phyloP scores from a whole-genome alignment of 2,888 invertebrate genomes.

The Cerceris rybyensis region DNA sequence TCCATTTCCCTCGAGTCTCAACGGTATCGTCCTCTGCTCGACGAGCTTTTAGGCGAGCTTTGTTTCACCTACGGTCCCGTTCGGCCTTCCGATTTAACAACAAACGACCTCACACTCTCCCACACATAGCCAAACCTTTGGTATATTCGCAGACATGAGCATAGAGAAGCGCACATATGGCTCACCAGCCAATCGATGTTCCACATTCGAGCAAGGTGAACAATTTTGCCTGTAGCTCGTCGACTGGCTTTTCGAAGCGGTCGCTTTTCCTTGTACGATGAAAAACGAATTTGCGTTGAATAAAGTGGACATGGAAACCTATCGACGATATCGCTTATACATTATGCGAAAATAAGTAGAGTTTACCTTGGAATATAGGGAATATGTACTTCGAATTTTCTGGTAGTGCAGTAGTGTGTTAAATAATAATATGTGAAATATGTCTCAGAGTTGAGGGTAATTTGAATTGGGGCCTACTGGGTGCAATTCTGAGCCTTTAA shows the following conservation, averaged over 20 bases:
- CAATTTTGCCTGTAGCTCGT: constrained; percentile 20
- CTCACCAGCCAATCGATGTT: constrained; percentile 63
- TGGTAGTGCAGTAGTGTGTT: too few relatives aligned
- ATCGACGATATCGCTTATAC: background rate
- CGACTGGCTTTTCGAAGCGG: constrained; percentile 17
- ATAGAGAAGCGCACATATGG: constrained; percentile 11
- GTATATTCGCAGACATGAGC: too few relatives aligned
- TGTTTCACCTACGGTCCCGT: constrained; percentile 29
- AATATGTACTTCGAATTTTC: too few relatives aligned
- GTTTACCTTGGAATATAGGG: too few relatives aligned
- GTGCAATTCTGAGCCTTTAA: too few relatives aligned
- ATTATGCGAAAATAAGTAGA: background rate
- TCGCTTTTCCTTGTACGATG: constrained; percentile 1
- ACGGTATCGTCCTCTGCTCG: background rate
- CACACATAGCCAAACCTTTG: too few relatives aligned
- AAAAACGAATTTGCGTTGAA: constrained; percentile 20
- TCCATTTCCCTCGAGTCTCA: constrained; percentile 22
- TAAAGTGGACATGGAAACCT: constrained; percentile 7
- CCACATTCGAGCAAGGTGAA: constrained; percentile 55
- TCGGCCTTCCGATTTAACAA: constrained; percentile 54
- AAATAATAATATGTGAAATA: too few relatives aligned
- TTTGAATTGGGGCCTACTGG: too few relatives aligned
- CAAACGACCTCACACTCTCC: constrained; percentile 48
- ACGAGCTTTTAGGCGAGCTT: constrained; percentile 41
- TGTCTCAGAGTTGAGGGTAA: too few relatives aligned